Conservation (phyloP, 2,113 vertebrate genomes). For the Psittacus erithacus region DNA sequence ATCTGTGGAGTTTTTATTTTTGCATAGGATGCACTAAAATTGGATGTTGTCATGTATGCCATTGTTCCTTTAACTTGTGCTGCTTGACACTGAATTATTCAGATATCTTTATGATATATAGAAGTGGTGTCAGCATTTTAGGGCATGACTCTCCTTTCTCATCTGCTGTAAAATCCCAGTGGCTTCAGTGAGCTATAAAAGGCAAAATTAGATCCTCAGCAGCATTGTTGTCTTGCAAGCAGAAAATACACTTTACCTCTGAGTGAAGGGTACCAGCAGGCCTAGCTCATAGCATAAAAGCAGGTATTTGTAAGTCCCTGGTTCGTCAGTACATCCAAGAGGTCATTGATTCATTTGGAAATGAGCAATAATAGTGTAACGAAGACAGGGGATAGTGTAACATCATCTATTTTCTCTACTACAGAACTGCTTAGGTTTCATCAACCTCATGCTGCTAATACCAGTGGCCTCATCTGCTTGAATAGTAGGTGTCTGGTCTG, state of each 20-base stretch:
- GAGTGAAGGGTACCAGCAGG: not conserved
- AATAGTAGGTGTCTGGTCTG: not conserved
- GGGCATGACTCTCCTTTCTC: constrained; percentile 44
- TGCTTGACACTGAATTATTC: constrained; percentile 65
- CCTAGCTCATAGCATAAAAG: not conserved
- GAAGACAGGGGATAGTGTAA: not conserved
- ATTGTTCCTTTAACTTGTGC: constrained; percentile 41
- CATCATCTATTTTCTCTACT: not conserved
- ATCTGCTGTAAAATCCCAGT: constrained; percentile 46
- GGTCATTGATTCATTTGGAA: not conserved
- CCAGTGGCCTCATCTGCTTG: not conserved
- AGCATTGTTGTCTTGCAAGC: not conserved
- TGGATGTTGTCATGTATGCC: not conserved
- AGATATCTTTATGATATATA: constrained; percentile 49
- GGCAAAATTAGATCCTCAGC: constrained; percentile 38
- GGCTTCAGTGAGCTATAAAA: constrained; percentile 43
- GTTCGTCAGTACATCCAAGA: not conserved
- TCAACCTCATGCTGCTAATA: not conserved
- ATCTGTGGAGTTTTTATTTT: not conserved
- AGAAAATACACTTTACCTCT: not conserved
- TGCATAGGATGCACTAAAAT: not conserved
- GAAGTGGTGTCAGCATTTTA: constrained; percentile 62
- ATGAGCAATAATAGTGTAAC: not conserved
- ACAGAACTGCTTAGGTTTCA: not conserved
- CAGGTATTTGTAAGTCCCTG: not conserved